A percentile compares a stretch with the other conserved stretches of the same genome.
phyloP scores from a whole-genome alignment of 2,113 vertebrate species.

The Thamnophis sirtalis region DNA sequence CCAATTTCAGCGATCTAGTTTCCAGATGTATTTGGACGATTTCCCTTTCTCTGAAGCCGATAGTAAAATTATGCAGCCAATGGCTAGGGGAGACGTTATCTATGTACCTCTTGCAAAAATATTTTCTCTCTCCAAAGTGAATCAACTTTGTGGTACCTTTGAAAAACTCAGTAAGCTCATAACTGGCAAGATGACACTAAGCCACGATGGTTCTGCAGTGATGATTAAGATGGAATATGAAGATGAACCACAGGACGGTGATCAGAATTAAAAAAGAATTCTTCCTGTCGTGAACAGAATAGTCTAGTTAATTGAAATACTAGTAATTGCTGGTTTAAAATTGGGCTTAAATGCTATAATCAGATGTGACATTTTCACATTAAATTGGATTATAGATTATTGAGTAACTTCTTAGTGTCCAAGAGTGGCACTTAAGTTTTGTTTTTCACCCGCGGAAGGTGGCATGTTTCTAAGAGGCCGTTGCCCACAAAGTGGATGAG shows the following conservation, averaged over 20 bases:
- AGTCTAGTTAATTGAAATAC: neutral
- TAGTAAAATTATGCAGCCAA: constrained; percentile 46
- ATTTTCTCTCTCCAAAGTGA: constrained; percentile 75
- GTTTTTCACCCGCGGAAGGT: neutral
- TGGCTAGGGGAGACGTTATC: constrained; percentile 58
- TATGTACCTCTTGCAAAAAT: constrained; percentile 77
- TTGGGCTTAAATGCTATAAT: neutral
- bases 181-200: constrained; percentile 67
- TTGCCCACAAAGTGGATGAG: neutral
- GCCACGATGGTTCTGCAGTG: constrained; percentile 69
- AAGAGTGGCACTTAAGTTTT: neutral
- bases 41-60: constrained; percentile 23
- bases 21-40: neutral
- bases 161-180: constrained; percentile 68
- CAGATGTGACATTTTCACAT: neutral
- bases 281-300: neutral
- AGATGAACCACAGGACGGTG: constrained; percentile 25
- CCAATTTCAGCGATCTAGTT: neutral
- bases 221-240: constrained; percentile 43
- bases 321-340: neutral
- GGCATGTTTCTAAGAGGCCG: neutral
- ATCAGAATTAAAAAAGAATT: neutral
- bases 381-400: neutral
- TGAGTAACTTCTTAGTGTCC: neutral
- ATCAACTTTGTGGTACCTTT: constrained; percentile 70